phyloP scores from a whole-genome alignment of 23 tunicate species.

The Clavelina lepadiformis region DNA sequence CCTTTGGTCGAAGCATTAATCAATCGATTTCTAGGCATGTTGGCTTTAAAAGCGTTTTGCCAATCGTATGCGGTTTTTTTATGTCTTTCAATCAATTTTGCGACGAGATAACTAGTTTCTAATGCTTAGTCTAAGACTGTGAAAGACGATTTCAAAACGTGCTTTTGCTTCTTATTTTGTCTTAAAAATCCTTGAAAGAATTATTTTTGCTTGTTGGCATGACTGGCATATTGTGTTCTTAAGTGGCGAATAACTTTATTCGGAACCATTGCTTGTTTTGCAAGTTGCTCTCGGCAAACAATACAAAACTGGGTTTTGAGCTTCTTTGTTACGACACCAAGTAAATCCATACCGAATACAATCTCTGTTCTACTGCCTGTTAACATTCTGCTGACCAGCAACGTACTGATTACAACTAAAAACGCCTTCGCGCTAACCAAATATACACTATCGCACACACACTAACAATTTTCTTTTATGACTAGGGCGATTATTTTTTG shows the following conservation, averaged over 20 bases:
- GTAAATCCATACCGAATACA: slow-evolving; percentile 40
- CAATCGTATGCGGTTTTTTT: slow-evolving; percentile 34
- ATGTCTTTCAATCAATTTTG: slow-evolving; percentile 20
- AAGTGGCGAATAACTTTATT: slow-evolving; percentile 20
- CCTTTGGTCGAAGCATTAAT: slow-evolving; percentile 34
- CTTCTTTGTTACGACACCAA: slow-evolving; percentile 14
- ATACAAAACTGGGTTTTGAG: slow-evolving; percentile 30
- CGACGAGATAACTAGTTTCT: slow-evolving; percentile 14
- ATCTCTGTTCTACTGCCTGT: slow-evolving; percentile 26
- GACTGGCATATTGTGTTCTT: slow-evolving; percentile 3
- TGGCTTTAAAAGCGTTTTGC: slow-evolving; percentile 22
- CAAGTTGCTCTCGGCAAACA: slow-evolving; percentile 26
- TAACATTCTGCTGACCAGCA: no score
- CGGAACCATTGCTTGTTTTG: slow-evolving; percentile 22
- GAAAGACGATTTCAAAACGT: background rate
- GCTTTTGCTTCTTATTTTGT: slow-evolving; percentile 1
- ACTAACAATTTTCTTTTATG: no score
- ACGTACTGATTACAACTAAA: no score
- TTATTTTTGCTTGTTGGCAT: slow-evolving; percentile 1
- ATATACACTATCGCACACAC: no score
- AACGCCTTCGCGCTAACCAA: background rate
- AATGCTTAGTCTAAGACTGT: slow-evolving; percentile 1
- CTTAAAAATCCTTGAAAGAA: background rate
- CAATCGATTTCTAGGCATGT: slow-evolving; percentile 8
- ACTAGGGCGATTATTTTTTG: no score